phyloP scores from a whole-genome alignment of 1,140 invertebrate genomes.

The Brachionus paranguensis region DNA sequence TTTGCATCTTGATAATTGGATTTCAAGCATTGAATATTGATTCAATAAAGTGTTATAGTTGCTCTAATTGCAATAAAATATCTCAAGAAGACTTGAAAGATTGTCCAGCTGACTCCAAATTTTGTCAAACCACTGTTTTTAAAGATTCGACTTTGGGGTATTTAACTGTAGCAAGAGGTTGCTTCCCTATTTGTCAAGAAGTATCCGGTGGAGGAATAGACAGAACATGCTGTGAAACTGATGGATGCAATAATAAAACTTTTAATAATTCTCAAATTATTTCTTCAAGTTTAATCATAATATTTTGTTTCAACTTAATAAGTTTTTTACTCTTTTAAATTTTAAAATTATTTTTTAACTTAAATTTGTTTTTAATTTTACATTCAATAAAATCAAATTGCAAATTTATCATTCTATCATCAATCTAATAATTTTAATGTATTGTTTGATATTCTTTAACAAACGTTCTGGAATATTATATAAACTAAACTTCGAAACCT shows the following conservation, averaged over 20 bases:
- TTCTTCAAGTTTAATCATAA: too few relatives aligned
- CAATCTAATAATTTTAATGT: too few relatives aligned
- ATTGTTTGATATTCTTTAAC: too few relatives aligned
- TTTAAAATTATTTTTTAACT: too few relatives aligned
- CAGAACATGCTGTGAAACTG: background rate
- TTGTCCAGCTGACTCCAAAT: background rate
- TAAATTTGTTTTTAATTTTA: too few relatives aligned
- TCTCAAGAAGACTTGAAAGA: background rate
- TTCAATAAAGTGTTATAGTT: background rate
- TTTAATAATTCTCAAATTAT: background rate
- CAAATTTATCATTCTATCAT: too few relatives aligned
- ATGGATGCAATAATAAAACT: background rate
- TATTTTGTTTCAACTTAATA: too few relatives aligned
- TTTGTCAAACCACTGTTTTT: background rate
- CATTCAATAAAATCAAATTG: too few relatives aligned
- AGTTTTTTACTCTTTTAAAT: too few relatives aligned
- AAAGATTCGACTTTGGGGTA: background rate
- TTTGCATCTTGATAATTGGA: background rate
- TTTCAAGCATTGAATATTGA: background rate
- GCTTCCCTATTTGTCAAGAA: background rate
- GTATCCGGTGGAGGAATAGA: background rate
- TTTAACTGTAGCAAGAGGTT: background rate
- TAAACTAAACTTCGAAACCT: too few relatives aligned
- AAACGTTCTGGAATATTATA: too few relatives aligned
- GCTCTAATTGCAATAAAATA: background rate